These are phyloP conservation scores for Xenopus borealis DNA, from an alignment of 2,113 vertebrate species.

Conservation along the genomic window DNA sequence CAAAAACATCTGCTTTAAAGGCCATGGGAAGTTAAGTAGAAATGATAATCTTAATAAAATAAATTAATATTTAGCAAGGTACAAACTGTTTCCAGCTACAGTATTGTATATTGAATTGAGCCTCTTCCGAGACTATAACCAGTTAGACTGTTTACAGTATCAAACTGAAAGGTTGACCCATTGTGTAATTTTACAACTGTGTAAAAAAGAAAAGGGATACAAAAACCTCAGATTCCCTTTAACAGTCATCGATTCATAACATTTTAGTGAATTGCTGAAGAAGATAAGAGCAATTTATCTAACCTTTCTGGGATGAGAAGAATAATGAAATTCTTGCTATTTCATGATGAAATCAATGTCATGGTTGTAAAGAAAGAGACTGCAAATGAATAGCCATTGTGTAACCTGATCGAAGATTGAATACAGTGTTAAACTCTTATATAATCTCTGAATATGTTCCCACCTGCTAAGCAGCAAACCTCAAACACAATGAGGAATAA, in stretches of 20 bases:
- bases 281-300: constrained; percentile 3
- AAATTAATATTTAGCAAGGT: too few relatives aligned
- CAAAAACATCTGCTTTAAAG: too few relatives aligned
- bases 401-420: constrained; percentile 11
- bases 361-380: constrained; percentile 1
- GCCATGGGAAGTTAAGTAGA: too few relatives aligned
- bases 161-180: background rate
- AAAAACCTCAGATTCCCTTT: background rate
- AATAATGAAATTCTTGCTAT: background rate
- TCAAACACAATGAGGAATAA: background rate
- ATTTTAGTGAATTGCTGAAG: background rate
- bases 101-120: too few relatives aligned
- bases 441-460: constrained; percentile 3
- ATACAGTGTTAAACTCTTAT: background rate
- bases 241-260: background rate
- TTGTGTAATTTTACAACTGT: background rate
- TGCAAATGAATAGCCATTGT: constrained; percentile 10
- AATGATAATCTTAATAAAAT: too few relatives aligned
- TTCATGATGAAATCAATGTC: constrained; percentile 5
- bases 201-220: background rate
- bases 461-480: background rate
- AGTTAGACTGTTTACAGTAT: background rate
- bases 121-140: too few relatives aligned
- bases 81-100: too few relatives aligned
- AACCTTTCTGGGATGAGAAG: background rate